Percentiles rank a stretch among this genome's conserved stretches.
phyloP scores from a whole-genome alignment of 2,888 invertebrate genomes.

The Coleophora flavipennella region DNA sequence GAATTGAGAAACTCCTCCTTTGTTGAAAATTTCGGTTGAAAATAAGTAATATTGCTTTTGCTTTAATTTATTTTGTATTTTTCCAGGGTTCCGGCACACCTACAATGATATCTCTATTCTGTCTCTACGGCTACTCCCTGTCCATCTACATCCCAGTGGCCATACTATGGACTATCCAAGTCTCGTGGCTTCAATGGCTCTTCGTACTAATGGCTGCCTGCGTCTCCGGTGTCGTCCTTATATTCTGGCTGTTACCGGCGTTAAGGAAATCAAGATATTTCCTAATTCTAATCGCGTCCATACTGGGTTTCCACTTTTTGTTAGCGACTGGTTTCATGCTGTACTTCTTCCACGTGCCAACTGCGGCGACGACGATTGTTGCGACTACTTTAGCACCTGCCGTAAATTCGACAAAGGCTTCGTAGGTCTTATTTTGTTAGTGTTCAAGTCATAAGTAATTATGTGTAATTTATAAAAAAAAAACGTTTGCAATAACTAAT shows the following conservation, averaged over 20 bases:
- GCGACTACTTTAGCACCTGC: slow-evolving; percentile 4
- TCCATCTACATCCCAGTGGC: slow-evolving; percentile 95
- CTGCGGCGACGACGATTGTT: slow-evolving; percentile 14
- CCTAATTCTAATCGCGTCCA: slow-evolving; percentile 60
- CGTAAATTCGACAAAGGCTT: no score
- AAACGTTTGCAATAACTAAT: no score
- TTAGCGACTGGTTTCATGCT: slow-evolving; percentile 91
- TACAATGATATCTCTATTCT: slow-evolving; percentile 88
- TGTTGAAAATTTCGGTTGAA: no score
- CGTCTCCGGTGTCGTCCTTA: slow-evolving; percentile 88
- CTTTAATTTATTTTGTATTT: slow-evolving; percentile 17
- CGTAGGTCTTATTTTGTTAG: no score
- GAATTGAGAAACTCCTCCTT: no score
- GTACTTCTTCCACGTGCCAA: slow-evolving; percentile 81
- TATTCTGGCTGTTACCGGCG: slow-evolving; percentile 86
- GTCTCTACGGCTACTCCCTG: slow-evolving; percentile 95
- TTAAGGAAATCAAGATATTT: slow-evolving; percentile 74
- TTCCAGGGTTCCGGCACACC: slow-evolving; percentile 70
- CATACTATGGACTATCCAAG: slow-evolving; percentile 91
- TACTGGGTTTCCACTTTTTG: slow-evolving; percentile 84
- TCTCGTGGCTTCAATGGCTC: slow-evolving; percentile 88
- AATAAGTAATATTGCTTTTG: no score
- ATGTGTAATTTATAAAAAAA: no score
- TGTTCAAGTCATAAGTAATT: no score
- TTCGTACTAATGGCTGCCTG: slow-evolving; percentile 86